A percentile compares a stretch with the other conserved stretches of the same genome.
Conservation (phyloP, 2,113 vertebrate species). For the Hoplias malabaricus region DNA sequence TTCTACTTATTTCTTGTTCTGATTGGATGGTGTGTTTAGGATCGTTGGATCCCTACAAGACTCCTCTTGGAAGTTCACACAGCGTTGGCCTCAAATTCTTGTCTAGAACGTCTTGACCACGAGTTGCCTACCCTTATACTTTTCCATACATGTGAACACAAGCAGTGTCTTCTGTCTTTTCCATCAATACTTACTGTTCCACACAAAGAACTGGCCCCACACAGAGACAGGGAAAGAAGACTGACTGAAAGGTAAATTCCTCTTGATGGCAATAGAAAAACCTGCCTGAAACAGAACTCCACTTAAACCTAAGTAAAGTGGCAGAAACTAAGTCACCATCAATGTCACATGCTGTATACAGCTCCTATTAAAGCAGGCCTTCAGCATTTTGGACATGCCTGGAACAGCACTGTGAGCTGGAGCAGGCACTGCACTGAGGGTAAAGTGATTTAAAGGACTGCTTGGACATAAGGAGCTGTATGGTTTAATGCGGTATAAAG, state of each 20-base stretch:
- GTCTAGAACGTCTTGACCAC: no score
- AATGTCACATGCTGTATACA: background rate
- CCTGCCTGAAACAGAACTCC: background rate
- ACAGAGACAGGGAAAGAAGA: background rate
- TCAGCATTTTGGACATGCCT: background rate
- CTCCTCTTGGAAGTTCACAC: no score
- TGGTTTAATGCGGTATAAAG: background rate
- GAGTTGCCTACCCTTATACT: no score
- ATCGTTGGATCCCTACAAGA: no score
- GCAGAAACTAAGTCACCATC: background rate
- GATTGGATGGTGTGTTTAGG: no score
- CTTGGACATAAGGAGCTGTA: background rate
- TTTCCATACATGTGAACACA: background rate
- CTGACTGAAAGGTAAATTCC: background rate
- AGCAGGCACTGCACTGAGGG: background rate
- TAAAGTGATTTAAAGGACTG: conserved; percentile 17
- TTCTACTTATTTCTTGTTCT: no score
- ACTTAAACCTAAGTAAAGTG: background rate
- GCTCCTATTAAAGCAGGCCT: background rate
- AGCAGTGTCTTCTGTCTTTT: no score
- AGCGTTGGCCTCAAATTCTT: no score
- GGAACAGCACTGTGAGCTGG: background rate
- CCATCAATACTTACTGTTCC: no score
- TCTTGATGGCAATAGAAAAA: background rate
- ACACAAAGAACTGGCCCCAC: background rate